Base-by-base conservation (phyloP, 2,888 invertebrate species). In the Ormia ochracea region DNA sequence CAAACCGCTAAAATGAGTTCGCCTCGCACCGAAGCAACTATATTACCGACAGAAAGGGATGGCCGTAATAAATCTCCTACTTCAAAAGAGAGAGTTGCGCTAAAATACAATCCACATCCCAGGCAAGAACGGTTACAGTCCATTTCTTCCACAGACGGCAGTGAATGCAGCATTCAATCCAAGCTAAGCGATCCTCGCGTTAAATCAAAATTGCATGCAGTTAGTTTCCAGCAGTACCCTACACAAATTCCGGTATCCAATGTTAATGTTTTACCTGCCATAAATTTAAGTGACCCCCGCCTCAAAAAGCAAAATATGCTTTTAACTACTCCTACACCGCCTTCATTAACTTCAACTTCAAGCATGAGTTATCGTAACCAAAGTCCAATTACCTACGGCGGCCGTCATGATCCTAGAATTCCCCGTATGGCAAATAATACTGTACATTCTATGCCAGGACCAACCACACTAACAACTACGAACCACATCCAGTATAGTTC, bases 31-130 rank as follows among this genome's bases (percentile, higher is more conserved):
- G 80, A 77, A 43, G 75, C 41, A 50, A 59, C 72, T 4, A 23
- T 52, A 43, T 12, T 23, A 7, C 38, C 6, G 4, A 28, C 6
- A 5, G 72, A 72, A n/a, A 58, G 14, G 28, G 38, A 70, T 12
- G 38, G 7, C 19, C 28, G 17, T 6, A 70, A 3, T 4, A 66
- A 66, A 21, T 38, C 54, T 5, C 48, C 72, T 3, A 28, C 70
- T 2, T 41, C 80, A 5, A 75, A 65, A 4, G 84, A 84, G 75
- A 81, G 82, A 23, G n/a, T 83, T 21, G 91, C 90, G 1, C 89
- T 90, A 76, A 91, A 91, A 83, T 91, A 90, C 75, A 89, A 90
- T 83, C 90, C 90, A 2, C 90, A 90, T 84, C 90, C 90, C 1
- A 85, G 88, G 0, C 83, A 82, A 19, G 83, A 84, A 19, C 58